phyloP scores from a whole-genome alignment of 2,113 vertebrate species.

The Podocnemis expansa region DNA sequence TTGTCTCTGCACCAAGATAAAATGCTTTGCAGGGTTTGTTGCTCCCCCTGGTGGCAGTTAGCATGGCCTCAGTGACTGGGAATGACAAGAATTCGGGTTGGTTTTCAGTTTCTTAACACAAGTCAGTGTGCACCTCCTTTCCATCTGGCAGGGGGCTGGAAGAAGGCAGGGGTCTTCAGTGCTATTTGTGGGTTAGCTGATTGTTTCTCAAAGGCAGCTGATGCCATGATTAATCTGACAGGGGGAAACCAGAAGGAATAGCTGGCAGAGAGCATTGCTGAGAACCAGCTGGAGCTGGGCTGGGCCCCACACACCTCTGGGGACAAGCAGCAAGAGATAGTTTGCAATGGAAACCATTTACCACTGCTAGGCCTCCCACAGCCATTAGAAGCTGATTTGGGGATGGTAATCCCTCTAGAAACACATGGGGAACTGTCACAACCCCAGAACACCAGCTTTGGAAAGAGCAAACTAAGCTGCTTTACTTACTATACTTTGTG shows the following conservation, averaged over 20 bases:
- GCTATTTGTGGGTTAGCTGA: not conserved
- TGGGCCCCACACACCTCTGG: not conserved
- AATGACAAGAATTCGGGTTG: not conserved
- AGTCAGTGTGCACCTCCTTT: not conserved
- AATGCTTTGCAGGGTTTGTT: not conserved
- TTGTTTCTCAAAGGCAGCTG: not conserved
- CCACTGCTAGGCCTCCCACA: not conserved
- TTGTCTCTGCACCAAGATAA: not conserved
- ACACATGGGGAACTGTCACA: not conserved
- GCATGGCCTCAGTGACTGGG: not conserved
- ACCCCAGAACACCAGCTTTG: not conserved
- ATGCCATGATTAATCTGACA: not conserved
- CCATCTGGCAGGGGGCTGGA: not conserved
- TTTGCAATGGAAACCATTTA: not conserved
- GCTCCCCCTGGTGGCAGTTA: not conserved
- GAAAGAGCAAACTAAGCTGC: not conserved
- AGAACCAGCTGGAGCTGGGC: not conserved
- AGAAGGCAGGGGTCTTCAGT: not conserved
- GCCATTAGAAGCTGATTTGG: not conserved
- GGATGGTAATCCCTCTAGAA: too few relatives aligned
- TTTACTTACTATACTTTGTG: not conserved
- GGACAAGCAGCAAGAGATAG: not conserved
- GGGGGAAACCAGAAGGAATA: not conserved
- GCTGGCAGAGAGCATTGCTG: not conserved
- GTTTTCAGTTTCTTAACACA: not conserved